These are phyloP conservation scores for Calcarius lapponicus DNA, from an alignment of 2,797 vertebrate genomes.

Conservation along the genomic window DNA sequence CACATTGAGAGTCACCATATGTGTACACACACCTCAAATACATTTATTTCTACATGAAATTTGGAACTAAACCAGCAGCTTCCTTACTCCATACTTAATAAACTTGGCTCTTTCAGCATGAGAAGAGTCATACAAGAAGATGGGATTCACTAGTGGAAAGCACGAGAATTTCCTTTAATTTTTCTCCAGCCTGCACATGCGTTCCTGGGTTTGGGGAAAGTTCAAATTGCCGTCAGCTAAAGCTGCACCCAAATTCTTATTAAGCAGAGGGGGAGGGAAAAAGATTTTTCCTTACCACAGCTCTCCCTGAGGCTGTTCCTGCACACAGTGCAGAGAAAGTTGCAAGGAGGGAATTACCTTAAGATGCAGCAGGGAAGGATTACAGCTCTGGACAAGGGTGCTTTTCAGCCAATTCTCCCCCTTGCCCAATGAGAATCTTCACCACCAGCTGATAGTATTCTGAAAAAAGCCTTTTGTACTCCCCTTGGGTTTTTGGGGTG, in stretches of 20 bases:
- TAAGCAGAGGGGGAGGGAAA: background rate
- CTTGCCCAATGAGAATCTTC: background rate
- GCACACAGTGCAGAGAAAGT: background rate
- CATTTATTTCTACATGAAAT: background rate
- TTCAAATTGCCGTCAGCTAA: background rate
- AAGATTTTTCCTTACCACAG: background rate
- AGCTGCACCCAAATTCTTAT: constrained; percentile 2
- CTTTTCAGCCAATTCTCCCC: background rate
- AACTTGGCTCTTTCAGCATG: background rate
- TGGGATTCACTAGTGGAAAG: background rate
- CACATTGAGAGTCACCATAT: background rate
- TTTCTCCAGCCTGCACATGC: background rate
- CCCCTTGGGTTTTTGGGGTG: too few relatives aligned
- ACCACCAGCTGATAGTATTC: rapidly evolving
- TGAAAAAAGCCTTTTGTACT: background rate
- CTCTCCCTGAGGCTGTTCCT: background rate
- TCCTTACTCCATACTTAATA: background rate
- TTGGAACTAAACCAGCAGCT: background rate
- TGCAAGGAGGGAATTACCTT: background rate
- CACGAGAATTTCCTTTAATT: background rate
- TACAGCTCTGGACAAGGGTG: background rate
- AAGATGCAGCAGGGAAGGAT: background rate
- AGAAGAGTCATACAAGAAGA: background rate
- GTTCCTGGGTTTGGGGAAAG: background rate
- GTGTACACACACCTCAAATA: background rate